Conservation (phyloP, 2,113 vertebrate genomes). For the Phainopepla nitens region DNA sequence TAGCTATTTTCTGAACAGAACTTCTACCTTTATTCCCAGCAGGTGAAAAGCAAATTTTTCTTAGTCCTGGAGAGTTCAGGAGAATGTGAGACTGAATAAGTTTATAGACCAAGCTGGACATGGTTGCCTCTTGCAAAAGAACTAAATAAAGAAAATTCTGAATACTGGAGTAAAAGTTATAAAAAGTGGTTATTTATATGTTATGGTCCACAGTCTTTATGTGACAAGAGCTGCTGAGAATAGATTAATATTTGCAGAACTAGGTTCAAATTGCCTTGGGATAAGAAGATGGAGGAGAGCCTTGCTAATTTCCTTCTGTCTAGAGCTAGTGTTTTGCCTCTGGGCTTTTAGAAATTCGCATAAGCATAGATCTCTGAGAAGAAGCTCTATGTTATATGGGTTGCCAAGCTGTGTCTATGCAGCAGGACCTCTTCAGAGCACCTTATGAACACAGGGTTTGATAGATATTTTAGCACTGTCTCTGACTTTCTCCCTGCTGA, state of each 20-base stretch:
- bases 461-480: not conserved
- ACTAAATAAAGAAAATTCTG: not conserved
- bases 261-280: not conserved
- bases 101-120: not conserved
- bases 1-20: not conserved
- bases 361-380: not conserved
- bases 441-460: not conserved
- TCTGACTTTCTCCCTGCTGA: not conserved
- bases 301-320: not conserved
- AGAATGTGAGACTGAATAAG: not conserved
- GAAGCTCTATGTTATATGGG: not conserved
- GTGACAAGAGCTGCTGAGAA: not conserved
- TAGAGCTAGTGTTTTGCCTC: not conserved
- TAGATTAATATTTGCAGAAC: not conserved
- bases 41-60: not conserved
- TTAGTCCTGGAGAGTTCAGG: not conserved
- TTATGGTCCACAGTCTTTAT: not conserved
- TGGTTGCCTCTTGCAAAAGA: not conserved
- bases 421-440: not conserved
- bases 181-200: not conserved
- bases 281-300: not conserved
- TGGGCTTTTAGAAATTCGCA: not conserved
- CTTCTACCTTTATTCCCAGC: not conserved
- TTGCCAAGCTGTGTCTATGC: not conserved
- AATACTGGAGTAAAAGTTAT: not conserved